Conservation (phyloP, 2,113 vertebrate genomes). For the Climacteris rufus region DNA sequence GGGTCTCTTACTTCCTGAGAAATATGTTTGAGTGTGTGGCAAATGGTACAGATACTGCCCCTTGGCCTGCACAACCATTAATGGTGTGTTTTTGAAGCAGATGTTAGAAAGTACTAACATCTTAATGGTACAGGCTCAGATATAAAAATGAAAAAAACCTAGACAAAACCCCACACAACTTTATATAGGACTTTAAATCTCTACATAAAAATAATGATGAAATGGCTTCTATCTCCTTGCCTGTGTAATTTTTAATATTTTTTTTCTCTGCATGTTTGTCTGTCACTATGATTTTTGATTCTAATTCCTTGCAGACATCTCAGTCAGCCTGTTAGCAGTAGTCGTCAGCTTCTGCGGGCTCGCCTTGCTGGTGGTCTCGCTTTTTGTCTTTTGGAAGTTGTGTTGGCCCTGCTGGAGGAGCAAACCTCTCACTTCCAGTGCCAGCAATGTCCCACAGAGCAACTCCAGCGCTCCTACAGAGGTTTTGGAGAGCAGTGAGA, state of each 20-base stretch:
- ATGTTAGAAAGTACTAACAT: not conserved
- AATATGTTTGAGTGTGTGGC: not conserved
- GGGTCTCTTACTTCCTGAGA: not conserved
- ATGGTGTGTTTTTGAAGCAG: not conserved
- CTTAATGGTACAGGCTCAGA: not conserved
- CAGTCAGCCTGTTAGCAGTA: constrained; percentile 95
- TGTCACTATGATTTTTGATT: not conserved
- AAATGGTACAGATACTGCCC: not conserved
- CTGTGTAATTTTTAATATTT: not conserved
- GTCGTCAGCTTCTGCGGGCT: constrained; percentile 97
- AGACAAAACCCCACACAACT: accelerated
- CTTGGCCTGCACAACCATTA: not conserved
- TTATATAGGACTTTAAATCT: not conserved
- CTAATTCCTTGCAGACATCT: constrained; percentile 84
- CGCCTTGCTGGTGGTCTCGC: constrained; percentile 91
- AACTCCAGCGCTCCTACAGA: constrained; percentile 67
- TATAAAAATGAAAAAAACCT: not conserved
- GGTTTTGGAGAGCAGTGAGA: constrained; percentile 79
- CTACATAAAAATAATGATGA: not conserved
- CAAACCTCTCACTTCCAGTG: constrained; percentile 79
- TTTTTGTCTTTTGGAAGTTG: constrained; percentile 98
- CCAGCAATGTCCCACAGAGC: constrained; percentile 72
- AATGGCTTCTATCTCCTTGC: not conserved
- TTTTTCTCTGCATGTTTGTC: not conserved
- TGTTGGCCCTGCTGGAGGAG: constrained; percentile 97